A percentile compares a stretch with the other conserved stretches of the same genome.
Conservation (phyloP, 2,113 vertebrate genomes). For the Coregonus clupeaformis region DNA sequence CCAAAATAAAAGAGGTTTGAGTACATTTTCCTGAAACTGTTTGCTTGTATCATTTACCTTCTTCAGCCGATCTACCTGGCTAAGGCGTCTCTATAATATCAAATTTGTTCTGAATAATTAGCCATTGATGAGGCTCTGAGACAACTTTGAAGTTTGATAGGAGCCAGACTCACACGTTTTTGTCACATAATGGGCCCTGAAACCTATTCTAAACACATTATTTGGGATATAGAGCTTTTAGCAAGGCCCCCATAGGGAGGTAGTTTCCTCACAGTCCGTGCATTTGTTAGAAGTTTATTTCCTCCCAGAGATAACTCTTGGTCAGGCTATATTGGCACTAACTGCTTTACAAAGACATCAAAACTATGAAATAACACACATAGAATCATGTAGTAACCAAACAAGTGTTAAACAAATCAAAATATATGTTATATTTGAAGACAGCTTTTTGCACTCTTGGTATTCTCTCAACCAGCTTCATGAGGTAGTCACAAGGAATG, state of each 20-base stretch:
- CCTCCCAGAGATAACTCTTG: neutral
- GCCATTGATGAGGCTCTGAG: neutral
- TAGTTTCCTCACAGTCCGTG: neutral
- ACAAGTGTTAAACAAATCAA: too few species aligned
- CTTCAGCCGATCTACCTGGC: neutral
- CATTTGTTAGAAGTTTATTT: neutral
- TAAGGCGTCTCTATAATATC: too few species aligned
- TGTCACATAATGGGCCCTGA: neutral
- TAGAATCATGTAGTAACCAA: too few species aligned
- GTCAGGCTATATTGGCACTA: neutral
- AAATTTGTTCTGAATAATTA: too few species aligned
- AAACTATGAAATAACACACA: too few species aligned
- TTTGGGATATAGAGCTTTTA: neutral
- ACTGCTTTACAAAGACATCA: neutral
- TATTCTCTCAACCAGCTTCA: too few species aligned
- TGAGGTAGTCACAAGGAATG: too few species aligned
- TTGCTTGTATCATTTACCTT: neutral
- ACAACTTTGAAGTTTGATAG: neutral
- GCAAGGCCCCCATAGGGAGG: neutral
- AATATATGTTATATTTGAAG: too few species aligned
- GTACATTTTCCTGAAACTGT: neutral
- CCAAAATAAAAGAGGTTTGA: neutral
- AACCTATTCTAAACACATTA: neutral
- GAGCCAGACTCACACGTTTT: neutral
- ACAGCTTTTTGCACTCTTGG: too few species aligned